Evolutionary conservation across 2,888 invertebrate species (phyloP), one percentile per base, ranked within the genome.

Genomic region (Stegana nigrithorax): DNA sequence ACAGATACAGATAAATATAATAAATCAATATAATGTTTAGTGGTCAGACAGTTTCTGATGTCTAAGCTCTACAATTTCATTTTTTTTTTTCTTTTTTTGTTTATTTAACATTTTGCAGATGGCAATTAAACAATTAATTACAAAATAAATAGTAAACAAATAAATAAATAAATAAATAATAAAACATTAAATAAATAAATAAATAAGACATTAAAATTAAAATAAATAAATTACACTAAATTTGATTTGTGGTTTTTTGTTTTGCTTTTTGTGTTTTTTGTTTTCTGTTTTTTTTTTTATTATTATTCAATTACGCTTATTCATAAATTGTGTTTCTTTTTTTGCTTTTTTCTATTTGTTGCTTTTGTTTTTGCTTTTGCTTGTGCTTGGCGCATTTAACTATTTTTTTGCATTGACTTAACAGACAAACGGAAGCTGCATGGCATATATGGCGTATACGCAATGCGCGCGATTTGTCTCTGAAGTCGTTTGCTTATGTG

Each of bases 221-320:
- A 73, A 74, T 80, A 73, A 75, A 72, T 80, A 77, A 73, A 81
- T 79, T 80, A 79, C 72, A 71, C 75, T 77, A 79, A 69, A 45
- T 68, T 60, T 14, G 29, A 64, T 53, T 62, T 58, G 32, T 59
- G 62, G 51, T 65, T 64, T 62, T 55, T 7, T 44, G 6, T 42
- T 57, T 25, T 57, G n/a, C 27, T 29, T 27, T 26, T 51, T 27
- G 7, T 53, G 19, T 29, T 53, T 53, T 14, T 27, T 25, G 39
- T n/a, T 42, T 42, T 57, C 21, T 14, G 29, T 21, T 17, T 51
- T 17, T 25, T 32, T 53, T n/a, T 19, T 10, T 27, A 27, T 68
- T 68, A 67, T 61, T 64, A 63, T 68, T 72, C 29, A 64, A 75
- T 70, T 74, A 62, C 44, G 66, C 78, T 74, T 78, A 68, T 53